These are phyloP conservation scores for Leuciscus idus DNA, from an alignment of 2,113 vertebrate genomes.

Conservation along the genomic window DNA sequence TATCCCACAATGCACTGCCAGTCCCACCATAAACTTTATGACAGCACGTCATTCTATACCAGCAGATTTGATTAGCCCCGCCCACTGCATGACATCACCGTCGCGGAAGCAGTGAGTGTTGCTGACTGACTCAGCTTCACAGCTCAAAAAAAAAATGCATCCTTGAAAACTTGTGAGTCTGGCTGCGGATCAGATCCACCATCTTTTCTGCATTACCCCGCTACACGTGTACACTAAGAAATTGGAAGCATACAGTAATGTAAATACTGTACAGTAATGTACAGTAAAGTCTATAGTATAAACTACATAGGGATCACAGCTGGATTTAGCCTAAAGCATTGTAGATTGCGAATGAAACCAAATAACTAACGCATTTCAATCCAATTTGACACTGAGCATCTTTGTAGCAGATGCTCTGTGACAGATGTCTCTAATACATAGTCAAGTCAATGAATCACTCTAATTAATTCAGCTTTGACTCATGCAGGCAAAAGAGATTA, in stretches of 20 bases:
- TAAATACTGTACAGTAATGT: too few species aligned
- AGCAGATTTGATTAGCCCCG: background rate
- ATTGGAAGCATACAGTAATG: background rate
- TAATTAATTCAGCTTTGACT: background rate
- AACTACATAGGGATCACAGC: background rate
- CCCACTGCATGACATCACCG: slow-evolving; percentile 27
- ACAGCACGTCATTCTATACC: background rate
- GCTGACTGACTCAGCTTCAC: background rate
- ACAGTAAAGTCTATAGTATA: background rate
- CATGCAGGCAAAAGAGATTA: background rate
- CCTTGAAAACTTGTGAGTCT: background rate
- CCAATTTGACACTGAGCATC: background rate
- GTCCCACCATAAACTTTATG: background rate
- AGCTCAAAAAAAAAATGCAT: background rate
- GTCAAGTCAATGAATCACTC: slow-evolving; percentile 11
- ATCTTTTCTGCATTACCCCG: slow-evolving; percentile 8
- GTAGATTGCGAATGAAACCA: background rate
- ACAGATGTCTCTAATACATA: background rate
- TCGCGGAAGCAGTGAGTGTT: background rate
- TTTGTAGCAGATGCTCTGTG: background rate
- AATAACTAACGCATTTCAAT: background rate
- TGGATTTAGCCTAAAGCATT: background rate
- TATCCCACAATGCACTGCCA: slow-evolving; percentile 35
- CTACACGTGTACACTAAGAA: background rate
- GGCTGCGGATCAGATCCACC: background rate